Conservation (phyloP, 2,113 vertebrate genomes). For the Ptychochromis oligacanthus region DNA sequence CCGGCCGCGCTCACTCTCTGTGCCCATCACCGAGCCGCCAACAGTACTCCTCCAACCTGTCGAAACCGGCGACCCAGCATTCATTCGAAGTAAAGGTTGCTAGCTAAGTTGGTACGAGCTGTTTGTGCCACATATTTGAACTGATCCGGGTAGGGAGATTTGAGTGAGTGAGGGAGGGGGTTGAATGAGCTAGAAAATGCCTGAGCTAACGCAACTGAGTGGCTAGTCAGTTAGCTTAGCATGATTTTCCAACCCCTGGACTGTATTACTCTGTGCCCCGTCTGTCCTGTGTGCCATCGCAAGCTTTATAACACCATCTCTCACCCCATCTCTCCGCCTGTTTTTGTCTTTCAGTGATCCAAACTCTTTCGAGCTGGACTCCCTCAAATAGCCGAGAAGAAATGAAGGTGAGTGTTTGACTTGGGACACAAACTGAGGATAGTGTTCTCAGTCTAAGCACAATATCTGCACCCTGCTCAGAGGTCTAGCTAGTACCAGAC, state of each 20-base stretch:
- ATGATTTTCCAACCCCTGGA: not conserved
- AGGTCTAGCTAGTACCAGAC: not conserved
- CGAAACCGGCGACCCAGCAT: not conserved
- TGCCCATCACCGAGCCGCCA: not conserved
- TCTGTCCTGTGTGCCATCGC: not conserved
- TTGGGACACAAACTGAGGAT: conserved; percentile 20
- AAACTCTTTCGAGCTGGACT: conserved; percentile 88
- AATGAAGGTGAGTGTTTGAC: conserved; percentile 92
- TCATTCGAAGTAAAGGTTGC: not conserved
- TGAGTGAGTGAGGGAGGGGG: conserved; percentile 45
- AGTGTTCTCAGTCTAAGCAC: not conserved
- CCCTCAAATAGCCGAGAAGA: conserved; percentile 85
- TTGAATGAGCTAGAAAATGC: conserved; percentile 59
- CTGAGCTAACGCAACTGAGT: conserved; percentile 66
- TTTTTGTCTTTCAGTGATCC: conserved; percentile 73
- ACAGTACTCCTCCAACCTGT: too few relatives aligned
- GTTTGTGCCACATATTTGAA: conserved; percentile 58
- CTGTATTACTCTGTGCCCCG: not conserved
- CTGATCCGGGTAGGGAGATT: conserved; percentile 12
- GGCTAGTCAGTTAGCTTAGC: conserved; percentile 66
- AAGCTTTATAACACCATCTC: not conserved
- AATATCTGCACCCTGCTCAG: not conserved
- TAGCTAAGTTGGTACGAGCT: not conserved
- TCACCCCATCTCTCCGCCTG: not conserved
- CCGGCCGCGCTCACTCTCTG: not conserved